Percentiles rank a stretch among this genome's conserved stretches.
Evolutionary conservation across 1,140 invertebrate species (phyloP).

Genomic region (Drosophila carrolli): DNA sequence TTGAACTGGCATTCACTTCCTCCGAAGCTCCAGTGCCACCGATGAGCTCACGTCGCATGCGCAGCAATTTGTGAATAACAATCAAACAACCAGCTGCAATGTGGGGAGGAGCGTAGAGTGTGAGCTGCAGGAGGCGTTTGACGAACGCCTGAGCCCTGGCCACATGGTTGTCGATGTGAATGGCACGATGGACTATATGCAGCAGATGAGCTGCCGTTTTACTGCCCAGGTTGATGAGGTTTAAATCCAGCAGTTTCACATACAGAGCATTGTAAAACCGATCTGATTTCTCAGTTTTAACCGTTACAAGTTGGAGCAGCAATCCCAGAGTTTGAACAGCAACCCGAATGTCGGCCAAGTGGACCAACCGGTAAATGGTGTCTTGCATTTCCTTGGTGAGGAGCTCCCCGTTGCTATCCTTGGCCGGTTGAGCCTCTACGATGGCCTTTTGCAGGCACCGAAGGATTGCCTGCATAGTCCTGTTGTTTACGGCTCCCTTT

Average conservation of each 20-base stretch:
- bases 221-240: slow-evolving; percentile 88
- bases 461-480: slow-evolving; percentile 94
- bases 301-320: slow-evolving; percentile 92
- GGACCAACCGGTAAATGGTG: slow-evolving; percentile 95
- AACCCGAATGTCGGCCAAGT: slow-evolving; percentile 92
- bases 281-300: slow-evolving; percentile 85
- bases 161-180: slow-evolving; percentile 91
- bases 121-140: slow-evolving; percentile 94
- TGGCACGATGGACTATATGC: slow-evolving; percentile 94
- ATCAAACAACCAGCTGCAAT: slow-evolving; percentile 79
- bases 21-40: slow-evolving; percentile 38
- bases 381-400: slow-evolving; percentile 85
- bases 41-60: slow-evolving; percentile 66
- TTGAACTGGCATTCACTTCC: neutral
- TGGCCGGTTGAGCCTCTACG: slow-evolving; percentile 68
- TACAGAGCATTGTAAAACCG: slow-evolving; percentile 97
- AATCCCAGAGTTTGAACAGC: slow-evolving; percentile 94
- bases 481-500: slow-evolving; percentile 95
- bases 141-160: slow-evolving; percentile 92
- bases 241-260: slow-evolving; percentile 92
- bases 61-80: slow-evolving; percentile 79
- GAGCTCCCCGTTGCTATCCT: slow-evolving; percentile 65
- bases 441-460: slow-evolving; percentile 82
- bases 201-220: slow-evolving; percentile 93
- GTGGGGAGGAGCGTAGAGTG: slow-evolving; percentile 71